Evolutionary conservation across 2,113 vertebrate species (phyloP).

Genomic region (Kryptolebias marmoratus): DNA sequence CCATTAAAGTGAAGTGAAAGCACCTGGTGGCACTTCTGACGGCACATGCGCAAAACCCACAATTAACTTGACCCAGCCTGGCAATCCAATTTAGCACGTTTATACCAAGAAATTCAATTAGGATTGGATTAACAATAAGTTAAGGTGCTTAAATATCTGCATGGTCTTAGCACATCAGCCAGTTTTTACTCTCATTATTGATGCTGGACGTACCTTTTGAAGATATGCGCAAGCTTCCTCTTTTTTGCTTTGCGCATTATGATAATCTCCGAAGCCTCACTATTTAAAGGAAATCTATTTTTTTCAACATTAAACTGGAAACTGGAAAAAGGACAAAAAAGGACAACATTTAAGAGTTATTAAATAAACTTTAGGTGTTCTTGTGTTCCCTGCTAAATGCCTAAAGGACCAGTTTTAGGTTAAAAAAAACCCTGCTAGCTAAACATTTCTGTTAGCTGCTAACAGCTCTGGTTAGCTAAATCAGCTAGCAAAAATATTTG

Average conservation of each 20-base stretch:
- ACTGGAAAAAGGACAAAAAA: neutral
- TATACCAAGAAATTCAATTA: neutral
- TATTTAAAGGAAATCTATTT: neutral
- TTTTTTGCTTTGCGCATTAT: constrained; percentile 8
- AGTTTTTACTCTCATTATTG: neutral
- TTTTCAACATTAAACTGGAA: neutral
- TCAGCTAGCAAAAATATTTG: neutral
- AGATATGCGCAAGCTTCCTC: neutral
- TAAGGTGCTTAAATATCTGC: neutral
- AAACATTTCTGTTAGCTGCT: too few relatives aligned
- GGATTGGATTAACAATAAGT: neutral
- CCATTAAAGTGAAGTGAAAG: constrained; percentile 11
- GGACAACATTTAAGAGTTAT: neutral
- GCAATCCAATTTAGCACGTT: neutral
- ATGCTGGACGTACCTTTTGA: constrained; percentile 1
- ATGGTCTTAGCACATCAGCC: neutral
- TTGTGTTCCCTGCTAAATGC: too few relatives aligned
- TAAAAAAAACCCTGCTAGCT: neutral
- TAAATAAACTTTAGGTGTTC: too few relatives aligned
- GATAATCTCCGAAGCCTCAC: neutral
- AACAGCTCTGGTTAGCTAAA: too few relatives aligned
- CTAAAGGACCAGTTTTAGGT: too few relatives aligned
- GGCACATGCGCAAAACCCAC: constrained; percentile 1
- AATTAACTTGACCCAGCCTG: neutral
- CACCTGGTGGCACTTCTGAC: constrained; percentile 10